Conservation (phyloP, 2,113 vertebrate genomes). For the Ginglymostoma cirratum region DNA sequence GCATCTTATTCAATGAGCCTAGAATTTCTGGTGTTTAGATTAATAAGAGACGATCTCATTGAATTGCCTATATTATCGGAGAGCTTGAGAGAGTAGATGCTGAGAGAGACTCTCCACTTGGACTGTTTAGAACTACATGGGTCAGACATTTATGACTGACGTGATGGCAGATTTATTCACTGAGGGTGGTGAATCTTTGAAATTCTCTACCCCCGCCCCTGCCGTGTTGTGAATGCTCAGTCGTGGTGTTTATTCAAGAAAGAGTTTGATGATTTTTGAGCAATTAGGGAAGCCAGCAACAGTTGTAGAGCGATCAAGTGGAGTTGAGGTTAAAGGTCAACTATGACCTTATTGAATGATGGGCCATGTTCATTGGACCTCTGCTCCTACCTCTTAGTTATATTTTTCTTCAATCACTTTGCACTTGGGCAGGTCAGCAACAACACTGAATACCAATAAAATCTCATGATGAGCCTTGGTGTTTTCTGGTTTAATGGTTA, state of each 20-base stretch:
- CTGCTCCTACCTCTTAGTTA: background rate
- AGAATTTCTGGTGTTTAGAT: no score
- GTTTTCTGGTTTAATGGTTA: background rate
- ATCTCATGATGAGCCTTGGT: background rate
- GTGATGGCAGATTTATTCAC: background rate
- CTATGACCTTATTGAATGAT: background rate
- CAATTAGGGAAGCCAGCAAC: no score
- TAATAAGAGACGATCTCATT: no score
- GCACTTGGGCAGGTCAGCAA: background rate
- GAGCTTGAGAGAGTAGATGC: background rate
- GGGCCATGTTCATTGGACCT: background rate
- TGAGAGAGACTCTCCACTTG: background rate
- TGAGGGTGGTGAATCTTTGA: background rate
- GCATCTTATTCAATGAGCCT: no score
- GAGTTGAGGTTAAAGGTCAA: background rate
- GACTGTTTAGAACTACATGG: background rate
- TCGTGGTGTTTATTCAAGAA: background rate
- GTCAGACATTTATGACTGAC: background rate
- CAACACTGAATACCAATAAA: background rate
- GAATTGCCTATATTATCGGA: no score
- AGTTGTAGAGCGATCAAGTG: background rate
- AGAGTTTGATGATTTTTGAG: background rate
- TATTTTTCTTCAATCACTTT: background rate
- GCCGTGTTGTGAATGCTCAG: background rate
- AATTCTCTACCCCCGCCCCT: background rate